A percentile compares a stretch with the other conserved stretches of the same genome.
phyloP scores from a whole-genome alignment of 2,113 vertebrate genomes.

The Pteropus alecto region DNA sequence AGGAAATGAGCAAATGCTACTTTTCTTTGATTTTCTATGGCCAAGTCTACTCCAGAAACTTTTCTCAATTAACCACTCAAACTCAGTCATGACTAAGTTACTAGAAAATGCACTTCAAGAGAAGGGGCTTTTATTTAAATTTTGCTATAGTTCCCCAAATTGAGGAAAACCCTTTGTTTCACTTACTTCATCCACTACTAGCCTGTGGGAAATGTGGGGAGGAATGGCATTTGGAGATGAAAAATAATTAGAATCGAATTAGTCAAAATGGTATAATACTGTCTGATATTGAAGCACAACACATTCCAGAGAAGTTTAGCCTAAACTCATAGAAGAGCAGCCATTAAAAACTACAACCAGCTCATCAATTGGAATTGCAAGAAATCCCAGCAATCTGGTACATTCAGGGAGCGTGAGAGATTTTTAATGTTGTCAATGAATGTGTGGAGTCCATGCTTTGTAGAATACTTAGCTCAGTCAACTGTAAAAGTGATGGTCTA shows the following conservation, averaged over 20 bases:
- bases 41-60: neutral
- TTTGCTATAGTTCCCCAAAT: neutral
- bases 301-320: neutral
- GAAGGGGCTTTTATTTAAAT: neutral
- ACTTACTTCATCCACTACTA: neutral
- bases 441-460: neutral
- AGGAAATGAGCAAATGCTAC: neutral
- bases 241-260: neutral
- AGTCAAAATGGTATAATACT: neutral
- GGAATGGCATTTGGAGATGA: neutral
- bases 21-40: neutral
- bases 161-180: neutral
- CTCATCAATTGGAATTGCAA: neutral
- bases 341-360: neutral
- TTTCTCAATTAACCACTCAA: neutral
- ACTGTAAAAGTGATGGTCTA: neutral
- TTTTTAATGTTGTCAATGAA: neutral
- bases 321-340: neutral
- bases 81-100: neutral
- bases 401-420: neutral
- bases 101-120: neutral
- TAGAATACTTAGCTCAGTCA: neutral
- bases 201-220: neutral
- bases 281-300: neutral
- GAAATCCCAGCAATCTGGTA: neutral